Base-by-base conservation (phyloP, 30 jellyfish, hydroid and myxozoan species). In the Hydra vulgaris region DNA sequence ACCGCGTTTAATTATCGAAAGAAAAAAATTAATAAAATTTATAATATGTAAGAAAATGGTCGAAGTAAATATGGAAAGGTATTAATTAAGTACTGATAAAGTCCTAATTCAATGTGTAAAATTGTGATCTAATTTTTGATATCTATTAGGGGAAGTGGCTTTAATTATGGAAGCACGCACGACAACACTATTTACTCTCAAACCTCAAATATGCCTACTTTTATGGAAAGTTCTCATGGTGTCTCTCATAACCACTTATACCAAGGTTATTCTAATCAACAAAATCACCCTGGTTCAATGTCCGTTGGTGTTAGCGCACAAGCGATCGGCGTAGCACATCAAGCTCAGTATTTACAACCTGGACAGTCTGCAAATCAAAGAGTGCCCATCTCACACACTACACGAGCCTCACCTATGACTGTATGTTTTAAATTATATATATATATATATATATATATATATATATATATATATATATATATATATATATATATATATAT, bases 291-390 rank as follows among this genome's bases (percentile, higher is more conserved):
- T 25, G 82, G 87, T 83, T 71, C 96, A 19, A 81, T 83, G 86
- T 92, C 94, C 17, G 96, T 94, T 1, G 99, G 99, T 12, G 99
- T 94, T 18, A 94, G 89, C 66, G 95, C 99, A 17, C 99, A 94
- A 81, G 99, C 99, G 12, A 76, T 94, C n/a, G 99, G 99, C 18
- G 99, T 94, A 17, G 99, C 99, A 18, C 96, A 88, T 55, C 99
- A 94, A 76, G 99, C 99, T 0, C 87, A 80, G 71, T 91, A 91
- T 78, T 82, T 86, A 27, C 83, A 83, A 53, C 99, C 96, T n/a
- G 98, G 98, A 70, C 99, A 94, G 76, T 87, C 99, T 21, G 96
- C 96, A 7, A 95, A 85, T 71, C 96, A 88, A 76, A 83, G 99
- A 7, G 99, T 94, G 72, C 99, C 99, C 0, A 94, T 94, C 16